Base-by-base conservation (phyloP, 2,888 invertebrate genomes). In the Drosophila prolongata region DNA sequence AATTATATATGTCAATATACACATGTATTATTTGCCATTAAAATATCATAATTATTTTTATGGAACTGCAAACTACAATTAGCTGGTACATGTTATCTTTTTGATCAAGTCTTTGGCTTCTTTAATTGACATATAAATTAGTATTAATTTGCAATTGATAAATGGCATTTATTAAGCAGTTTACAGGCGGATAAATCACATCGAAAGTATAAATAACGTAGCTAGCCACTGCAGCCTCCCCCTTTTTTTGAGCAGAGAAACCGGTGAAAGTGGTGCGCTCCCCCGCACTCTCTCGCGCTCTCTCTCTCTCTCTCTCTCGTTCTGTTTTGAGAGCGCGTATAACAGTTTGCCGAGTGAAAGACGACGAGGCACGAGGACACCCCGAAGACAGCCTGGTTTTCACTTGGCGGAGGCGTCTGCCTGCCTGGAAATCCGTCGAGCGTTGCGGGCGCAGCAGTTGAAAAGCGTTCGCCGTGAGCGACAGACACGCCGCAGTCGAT, bases 381-480 rank as follows among this genome's bases (percentile, higher is more conserved):
- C 27, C 9, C 47, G 47, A 47, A 47, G 14, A 11, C 34, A 11
- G 47, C 47, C 34, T 47, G 47, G 11, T 34, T 35, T 44, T 35
- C 61, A 30, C 27, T 38, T 14, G 30, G 11, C 40, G 58, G 67
- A 40, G 62, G 62, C 60, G 72, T 54, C 80, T 66, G 79, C 79
- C 64, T 74, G 70, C 71, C 80, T 80, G 80, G 79, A 82, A 82
- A 43, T 68, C 77, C 78, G 66, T 80, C 73, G 75, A 78, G 80
- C 77, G 79, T 84, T 84, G 85, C 84, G 81, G 77, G 75, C 79
- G 34, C 83, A 83, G 85, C 89, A 89, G 88, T 89, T 87, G 80
- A 74, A 86, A 60, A 88, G 78, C 81, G 87, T 79, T 77, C 80
- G 78, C 85, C 87, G 87, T 85, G 69, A 75, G 73, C 76, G 88